phyloP scores from a whole-genome alignment of 2,888 invertebrate species.

The Cantharis nigra region DNA sequence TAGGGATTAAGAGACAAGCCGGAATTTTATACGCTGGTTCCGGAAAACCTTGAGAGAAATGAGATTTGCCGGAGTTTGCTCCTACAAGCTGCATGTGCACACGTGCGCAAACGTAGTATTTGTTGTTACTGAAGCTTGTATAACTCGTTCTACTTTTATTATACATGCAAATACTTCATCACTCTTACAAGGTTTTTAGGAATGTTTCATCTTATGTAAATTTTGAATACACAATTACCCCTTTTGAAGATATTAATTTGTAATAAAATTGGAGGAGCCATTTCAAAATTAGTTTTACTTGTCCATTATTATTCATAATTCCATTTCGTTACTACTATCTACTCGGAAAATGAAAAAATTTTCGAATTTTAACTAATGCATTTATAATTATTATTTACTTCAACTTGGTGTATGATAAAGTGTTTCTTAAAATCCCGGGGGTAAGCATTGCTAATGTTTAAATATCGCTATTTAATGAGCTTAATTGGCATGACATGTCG shows the following conservation, averaged over 20 bases:
- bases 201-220: not conserved
- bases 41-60: conserved; percentile 22
- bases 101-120: conserved; percentile 25
- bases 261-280: not conserved
- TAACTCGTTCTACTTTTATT: conserved; percentile 22
- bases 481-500: not conserved
- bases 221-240: not conserved
- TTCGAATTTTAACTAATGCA: not conserved
- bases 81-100: conserved; percentile 20
- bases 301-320: not conserved
- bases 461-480: not conserved
- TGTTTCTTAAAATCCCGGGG: not conserved
- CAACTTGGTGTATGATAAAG: not conserved
- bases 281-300: not conserved
- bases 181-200: not conserved
- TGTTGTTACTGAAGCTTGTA: conserved; percentile 20
- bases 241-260: not conserved
- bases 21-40: conserved; percentile 23
- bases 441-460: not conserved
- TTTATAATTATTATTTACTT: not conserved
- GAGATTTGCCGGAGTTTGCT: conserved; percentile 22
- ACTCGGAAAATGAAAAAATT: not conserved
- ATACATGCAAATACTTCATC: conserved; percentile 21
- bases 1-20: conserved; percentile 24
- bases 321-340: not conserved